A percentile compares a stretch with the other conserved stretches of the same genome.
Evolutionary conservation across 2,797 vertebrate species (phyloP).

Genomic region (Rallus crepitans): DNA sequence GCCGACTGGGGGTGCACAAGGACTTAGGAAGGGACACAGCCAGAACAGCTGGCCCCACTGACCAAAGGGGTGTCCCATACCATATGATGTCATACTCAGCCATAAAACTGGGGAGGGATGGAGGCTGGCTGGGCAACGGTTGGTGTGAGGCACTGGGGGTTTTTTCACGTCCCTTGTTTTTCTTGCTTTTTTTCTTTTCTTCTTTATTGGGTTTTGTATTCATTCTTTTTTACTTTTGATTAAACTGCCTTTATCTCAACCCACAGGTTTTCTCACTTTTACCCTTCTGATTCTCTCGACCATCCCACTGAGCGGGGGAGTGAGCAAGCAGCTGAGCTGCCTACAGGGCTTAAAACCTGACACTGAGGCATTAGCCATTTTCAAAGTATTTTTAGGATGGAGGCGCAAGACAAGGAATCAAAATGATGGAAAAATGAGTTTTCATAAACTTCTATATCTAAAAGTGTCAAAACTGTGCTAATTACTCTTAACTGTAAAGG

Average conservation of each 20-base stretch:
- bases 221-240: neutral
- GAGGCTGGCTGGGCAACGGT: neutral
- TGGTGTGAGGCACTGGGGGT: rapidly evolving
- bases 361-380: neutral
- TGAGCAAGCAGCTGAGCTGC: neutral
- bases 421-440: neutral
- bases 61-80: too few relatives aligned
- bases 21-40: too few relatives aligned
- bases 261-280: neutral
- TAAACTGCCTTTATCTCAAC: neutral
- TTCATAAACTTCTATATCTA: neutral
- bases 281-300: neutral
- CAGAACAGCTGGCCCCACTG: too few relatives aligned
- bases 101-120: too few relatives aligned
- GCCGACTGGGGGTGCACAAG: too few relatives aligned
- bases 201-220: neutral
- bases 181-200: neutral
- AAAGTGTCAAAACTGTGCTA: neutral
- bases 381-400: neutral
- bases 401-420: neutral
- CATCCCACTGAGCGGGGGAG: neutral
- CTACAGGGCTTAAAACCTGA: rapidly evolving
- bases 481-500: neutral
- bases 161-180: neutral
- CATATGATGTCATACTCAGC: too few relatives aligned